Percentiles rank a stretch among this genome's conserved stretches.
These are phyloP conservation scores for Gryon sp. DNA, from an alignment of 1,140 invertebrate genomes.

Conservation along the genomic window DNA sequence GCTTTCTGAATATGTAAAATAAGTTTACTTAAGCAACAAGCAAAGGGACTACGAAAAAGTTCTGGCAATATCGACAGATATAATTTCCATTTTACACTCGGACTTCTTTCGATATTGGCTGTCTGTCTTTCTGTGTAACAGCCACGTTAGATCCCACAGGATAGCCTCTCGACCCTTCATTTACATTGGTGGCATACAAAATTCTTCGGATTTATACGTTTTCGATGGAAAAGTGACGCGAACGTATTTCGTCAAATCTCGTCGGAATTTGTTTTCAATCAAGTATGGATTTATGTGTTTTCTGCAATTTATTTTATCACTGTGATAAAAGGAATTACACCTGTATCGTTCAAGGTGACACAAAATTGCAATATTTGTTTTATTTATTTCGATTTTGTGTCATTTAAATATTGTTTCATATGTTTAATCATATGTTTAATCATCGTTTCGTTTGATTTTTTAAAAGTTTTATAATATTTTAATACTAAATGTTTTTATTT, in stretches of 20 bases:
- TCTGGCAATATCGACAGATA: slow-evolving; percentile 60
- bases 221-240: slow-evolving; percentile 36
- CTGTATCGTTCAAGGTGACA: slow-evolving; percentile 8
- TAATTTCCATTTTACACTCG: slow-evolving; percentile 64
- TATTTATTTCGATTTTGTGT: too few relatives aligned
- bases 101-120: slow-evolving; percentile 58
- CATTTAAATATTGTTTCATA: too few relatives aligned
- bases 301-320: slow-evolving; percentile 14
- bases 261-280: slow-evolving; percentile 57
- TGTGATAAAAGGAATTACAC: slow-evolving; percentile 21
- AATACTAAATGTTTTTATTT: too few relatives aligned
- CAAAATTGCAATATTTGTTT: slow-evolving; percentile 16
- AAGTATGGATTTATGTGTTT: slow-evolving; percentile 42
- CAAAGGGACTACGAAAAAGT: slow-evolving; percentile 33
- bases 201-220: slow-evolving; percentile 36
- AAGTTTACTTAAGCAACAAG: slow-evolving; percentile 40
- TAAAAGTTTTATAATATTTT: too few relatives aligned
- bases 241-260: slow-evolving; percentile 41
- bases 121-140: slow-evolving; percentile 42
- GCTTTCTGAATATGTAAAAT: slow-evolving; percentile 43
- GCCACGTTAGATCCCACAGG: slow-evolving; percentile 37
- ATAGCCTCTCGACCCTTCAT: slow-evolving; percentile 57
- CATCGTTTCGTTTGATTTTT: too few relatives aligned
- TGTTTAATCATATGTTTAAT: too few relatives aligned
- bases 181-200: slow-evolving; percentile 53